Percentiles rank a stretch among this genome's conserved stretches.
Conservation (phyloP, 1,140 invertebrate species). For the Penaeus japonicus region DNA sequence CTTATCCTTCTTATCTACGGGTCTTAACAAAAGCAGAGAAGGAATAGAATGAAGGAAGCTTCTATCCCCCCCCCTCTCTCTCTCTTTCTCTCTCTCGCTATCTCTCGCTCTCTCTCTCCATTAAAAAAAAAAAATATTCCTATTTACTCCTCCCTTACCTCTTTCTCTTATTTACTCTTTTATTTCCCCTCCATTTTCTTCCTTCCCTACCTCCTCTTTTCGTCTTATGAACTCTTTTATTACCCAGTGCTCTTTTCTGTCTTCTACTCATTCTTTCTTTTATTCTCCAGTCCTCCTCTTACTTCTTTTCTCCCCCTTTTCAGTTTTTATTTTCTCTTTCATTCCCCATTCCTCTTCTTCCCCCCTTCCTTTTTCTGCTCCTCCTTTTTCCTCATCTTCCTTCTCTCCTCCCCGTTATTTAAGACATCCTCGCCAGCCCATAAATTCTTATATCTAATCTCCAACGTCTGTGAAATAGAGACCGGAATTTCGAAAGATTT, state of each 20-base stretch:
- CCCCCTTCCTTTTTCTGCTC: neutral
- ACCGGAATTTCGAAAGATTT: too few species aligned
- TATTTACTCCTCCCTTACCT: neutral
- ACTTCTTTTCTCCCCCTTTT: neutral
- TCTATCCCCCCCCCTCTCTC: neutral
- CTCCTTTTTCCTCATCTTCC: too few species aligned
- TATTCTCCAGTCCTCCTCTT: neutral
- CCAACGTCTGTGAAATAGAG: too few species aligned
- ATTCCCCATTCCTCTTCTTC: neutral
- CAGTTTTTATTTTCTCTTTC: neutral
- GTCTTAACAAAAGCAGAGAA: neutral
- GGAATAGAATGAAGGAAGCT: neutral
- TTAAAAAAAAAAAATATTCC: neutral
- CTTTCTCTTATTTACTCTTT: neutral
- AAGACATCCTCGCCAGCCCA: too few species aligned
- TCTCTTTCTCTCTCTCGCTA: neutral
- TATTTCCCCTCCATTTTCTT: neutral
- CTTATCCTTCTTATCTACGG: neutral
- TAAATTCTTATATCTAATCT: too few species aligned
- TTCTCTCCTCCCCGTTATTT: too few species aligned
- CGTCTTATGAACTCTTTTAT: too few species aligned
- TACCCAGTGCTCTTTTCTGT: neutral
- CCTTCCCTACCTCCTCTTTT: neutral
- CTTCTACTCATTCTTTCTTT: neutral
- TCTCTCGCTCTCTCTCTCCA: conserved; percentile 15